phyloP scores from a whole-genome alignment of 2,797 vertebrate species.

The Acipenser transmontanus region DNA sequence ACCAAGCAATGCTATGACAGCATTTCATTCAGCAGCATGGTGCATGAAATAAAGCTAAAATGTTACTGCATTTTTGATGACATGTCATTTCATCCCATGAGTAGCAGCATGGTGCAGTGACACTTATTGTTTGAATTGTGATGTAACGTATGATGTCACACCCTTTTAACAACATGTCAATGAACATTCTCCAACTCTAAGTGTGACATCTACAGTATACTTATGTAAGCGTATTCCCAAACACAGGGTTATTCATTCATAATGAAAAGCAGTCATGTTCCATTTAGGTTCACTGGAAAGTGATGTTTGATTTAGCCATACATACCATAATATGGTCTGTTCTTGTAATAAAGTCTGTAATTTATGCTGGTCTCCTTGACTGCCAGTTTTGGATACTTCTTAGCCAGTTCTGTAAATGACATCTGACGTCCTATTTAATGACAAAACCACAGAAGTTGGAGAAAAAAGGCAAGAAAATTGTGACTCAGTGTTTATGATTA shows the following conservation, averaged over 20 bases:
- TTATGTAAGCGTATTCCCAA: neutral
- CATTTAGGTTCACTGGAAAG: too few species aligned
- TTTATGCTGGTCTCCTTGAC: neutral
- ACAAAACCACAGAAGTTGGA: neutral
- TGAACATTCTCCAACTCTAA: too few species aligned
- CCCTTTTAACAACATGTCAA: neutral
- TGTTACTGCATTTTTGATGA: too few species aligned
- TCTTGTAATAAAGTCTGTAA: neutral
- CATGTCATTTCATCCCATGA: too few species aligned
- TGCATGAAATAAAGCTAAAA: too few species aligned
- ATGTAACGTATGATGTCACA: neutral
- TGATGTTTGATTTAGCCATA: neutral
- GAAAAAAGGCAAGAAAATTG: conserved; percentile 1
- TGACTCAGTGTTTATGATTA: neutral
- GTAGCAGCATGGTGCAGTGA: too few species aligned
- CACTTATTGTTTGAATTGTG: too few species aligned
- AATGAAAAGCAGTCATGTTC: neutral
- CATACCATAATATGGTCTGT: neutral
- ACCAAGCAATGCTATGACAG: too few species aligned
- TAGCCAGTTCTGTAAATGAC: neutral
- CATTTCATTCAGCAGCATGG: too few species aligned
- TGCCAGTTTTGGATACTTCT: neutral
- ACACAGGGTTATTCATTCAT: neutral
- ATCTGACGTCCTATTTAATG: neutral
- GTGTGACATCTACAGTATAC: too few species aligned